Evolutionary conservation across 2,888 invertebrate genomes (phyloP).

Genomic region (Mesopsocus fuscifrons): DNA sequence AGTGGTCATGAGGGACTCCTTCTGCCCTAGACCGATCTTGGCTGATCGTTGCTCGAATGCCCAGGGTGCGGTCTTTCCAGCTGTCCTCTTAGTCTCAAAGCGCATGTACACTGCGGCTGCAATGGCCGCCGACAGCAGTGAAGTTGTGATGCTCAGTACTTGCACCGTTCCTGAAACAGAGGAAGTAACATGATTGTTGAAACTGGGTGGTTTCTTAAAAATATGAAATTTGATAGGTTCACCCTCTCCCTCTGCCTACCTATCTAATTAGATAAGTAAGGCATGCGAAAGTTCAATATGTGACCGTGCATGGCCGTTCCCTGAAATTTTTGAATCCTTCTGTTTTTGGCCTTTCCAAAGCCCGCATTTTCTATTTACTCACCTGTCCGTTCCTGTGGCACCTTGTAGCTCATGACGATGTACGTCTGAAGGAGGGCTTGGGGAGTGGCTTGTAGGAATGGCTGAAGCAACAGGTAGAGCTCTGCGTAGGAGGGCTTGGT

Average conservation of each 20-base stretch:
- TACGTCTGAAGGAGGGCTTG: constrained; percentile 45
- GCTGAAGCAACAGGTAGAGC: constrained; percentile 56
- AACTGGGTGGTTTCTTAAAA: too few relatives aligned
- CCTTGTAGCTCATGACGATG: constrained; percentile 37
- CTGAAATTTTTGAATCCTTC: too few relatives aligned
- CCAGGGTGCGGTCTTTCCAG: constrained; percentile 58
- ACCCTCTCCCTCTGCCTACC: too few relatives aligned
- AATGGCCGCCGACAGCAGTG: constrained; percentile 45
- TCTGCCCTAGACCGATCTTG: not conserved
- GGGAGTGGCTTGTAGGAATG: constrained; percentile 58
- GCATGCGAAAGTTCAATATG: too few relatives aligned
- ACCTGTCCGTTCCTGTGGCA: constrained; percentile 37
- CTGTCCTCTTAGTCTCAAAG: constrained; percentile 56
- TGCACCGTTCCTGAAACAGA: constrained; percentile 40
- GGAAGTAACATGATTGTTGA: constrained; percentile 12
- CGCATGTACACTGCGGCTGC: constrained; percentile 53
- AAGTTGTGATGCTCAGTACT: constrained; percentile 42
- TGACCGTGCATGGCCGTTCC: too few relatives aligned
- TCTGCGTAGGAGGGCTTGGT: constrained; percentile 49
- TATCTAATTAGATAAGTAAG: too few relatives aligned
- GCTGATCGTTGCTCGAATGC: constrained; percentile 21
- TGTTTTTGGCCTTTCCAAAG: too few relatives aligned
- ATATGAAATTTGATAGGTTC: not conserved
- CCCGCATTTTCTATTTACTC: too few relatives aligned
- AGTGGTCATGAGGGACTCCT: constrained; percentile 8